phyloP scores from a whole-genome alignment of 1,140 invertebrate species.

The Diuraphis noxia region DNA sequence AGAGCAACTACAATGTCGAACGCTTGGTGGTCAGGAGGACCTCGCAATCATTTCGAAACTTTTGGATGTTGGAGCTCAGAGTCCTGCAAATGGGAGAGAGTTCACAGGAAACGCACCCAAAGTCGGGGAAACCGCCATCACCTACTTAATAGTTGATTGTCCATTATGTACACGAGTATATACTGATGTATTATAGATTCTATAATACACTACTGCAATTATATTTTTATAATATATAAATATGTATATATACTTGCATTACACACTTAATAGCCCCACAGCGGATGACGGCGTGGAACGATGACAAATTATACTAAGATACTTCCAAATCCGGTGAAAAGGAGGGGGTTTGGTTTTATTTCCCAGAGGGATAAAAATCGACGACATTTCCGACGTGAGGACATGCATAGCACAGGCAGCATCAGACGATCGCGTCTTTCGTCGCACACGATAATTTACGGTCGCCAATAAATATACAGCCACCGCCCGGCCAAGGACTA shows the following conservation, averaged over 20 bases:
- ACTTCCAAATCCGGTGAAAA: too few relatives aligned
- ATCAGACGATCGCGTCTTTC: slow-evolving; percentile 34
- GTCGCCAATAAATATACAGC: slow-evolving; percentile 41
- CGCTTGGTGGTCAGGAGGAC: too few relatives aligned
- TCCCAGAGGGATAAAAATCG: slow-evolving; percentile 50
- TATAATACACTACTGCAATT: neutral
- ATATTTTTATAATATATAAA: neutral
- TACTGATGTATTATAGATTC: neutral
- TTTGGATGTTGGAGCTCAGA: too few relatives aligned
- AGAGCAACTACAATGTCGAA: neutral
- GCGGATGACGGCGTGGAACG: neutral
- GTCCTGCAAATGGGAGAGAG: too few relatives aligned
- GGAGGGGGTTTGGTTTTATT: neutral
- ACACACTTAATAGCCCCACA: neutral
- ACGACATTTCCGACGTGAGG: slow-evolving; percentile 27
- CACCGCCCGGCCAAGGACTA: neutral
- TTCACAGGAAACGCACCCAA: neutral
- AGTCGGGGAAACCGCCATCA: neutral
- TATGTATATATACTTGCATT: neutral
- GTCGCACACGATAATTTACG: slow-evolving; percentile 40
- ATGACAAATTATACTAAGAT: neutral
- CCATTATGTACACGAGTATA: neutral
- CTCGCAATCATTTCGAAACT: too few relatives aligned
- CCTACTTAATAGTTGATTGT: neutral
- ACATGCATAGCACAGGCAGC: neutral